Conservation (phyloP, 64 coral and sea anemone species). For the Montipora cactus region DNA sequence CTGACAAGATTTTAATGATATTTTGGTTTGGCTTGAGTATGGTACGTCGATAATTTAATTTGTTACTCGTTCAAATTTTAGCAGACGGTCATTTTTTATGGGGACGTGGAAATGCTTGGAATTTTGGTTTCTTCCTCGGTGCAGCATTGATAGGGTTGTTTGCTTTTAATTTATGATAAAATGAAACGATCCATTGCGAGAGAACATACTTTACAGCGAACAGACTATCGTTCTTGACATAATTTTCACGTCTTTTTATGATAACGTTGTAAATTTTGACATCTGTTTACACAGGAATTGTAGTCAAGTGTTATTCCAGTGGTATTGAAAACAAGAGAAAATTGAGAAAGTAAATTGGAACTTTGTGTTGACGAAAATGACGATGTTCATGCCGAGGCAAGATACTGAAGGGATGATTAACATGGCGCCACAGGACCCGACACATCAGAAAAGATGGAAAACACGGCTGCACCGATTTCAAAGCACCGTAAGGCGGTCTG, state of each 20-base stretch:
- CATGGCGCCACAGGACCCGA: neutral
- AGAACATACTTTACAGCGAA: too few species aligned
- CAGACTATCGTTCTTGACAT: neutral
- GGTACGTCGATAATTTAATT: neutral
- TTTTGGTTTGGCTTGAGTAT: neutral
- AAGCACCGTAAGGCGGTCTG: constrained; percentile 20
- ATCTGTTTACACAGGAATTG: constrained; percentile 40
- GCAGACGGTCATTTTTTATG: neutral
- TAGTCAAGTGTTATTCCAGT: neutral
- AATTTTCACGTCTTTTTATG: neutral
- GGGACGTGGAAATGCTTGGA: neutral
- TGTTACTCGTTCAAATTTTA: neutral
- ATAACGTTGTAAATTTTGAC: constrained; percentile 47
- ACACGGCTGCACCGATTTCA: constrained; percentile 31
- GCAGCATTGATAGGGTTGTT: too few species aligned
- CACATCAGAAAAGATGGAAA: constrained; percentile 37
- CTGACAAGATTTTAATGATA: neutral
- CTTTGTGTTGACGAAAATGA: neutral
- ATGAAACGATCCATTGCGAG: too few species aligned
- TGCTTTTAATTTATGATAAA: too few species aligned
- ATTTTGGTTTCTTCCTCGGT: too few species aligned
- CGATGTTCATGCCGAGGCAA: neutral
- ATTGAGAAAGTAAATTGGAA: neutral
- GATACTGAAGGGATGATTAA: neutral
- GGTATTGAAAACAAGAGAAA: neutral